These are phyloP conservation scores for Cryptotis parvus DNA, from an alignment of 2,113 vertebrate species.

Conservation along the genomic window DNA sequence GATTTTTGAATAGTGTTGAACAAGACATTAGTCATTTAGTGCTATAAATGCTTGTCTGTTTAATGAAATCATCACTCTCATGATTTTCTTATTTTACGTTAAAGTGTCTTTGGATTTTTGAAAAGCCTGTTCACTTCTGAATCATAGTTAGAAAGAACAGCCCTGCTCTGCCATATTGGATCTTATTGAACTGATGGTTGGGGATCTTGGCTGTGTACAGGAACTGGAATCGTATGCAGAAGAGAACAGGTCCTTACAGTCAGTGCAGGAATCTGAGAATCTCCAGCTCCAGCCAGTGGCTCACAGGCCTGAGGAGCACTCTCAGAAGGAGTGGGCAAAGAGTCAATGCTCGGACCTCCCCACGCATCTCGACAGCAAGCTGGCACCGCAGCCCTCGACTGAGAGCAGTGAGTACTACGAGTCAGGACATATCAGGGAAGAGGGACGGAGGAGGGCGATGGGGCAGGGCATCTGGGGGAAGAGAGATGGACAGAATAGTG, in stretches of 20 bases:
- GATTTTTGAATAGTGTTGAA: background rate
- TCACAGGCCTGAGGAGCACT: slow-evolving; percentile 24
- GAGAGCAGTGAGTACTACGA: slow-evolving; percentile 72
- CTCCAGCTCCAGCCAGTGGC: background rate
- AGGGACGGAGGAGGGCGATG: background rate
- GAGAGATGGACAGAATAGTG: background rate
- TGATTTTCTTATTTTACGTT: background rate
- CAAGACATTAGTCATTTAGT: background rate
- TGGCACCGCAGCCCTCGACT: slow-evolving; percentile 32
- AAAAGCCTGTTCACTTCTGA: background rate
- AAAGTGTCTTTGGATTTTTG: slow-evolving; percentile 5
- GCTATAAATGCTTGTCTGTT: background rate
- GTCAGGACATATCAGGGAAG: background rate
- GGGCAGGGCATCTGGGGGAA: background rate
- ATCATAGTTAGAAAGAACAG: background rate
- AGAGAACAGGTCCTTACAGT: slow-evolving; percentile 33
- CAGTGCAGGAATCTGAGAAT: background rate
- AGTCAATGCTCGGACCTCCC: background rate
- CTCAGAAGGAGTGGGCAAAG: slow-evolving; percentile 44
- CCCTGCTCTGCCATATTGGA: background rate
- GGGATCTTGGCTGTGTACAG: slow-evolving; percentile 61
- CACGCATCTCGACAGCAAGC: slow-evolving; percentile 24
- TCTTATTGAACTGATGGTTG: background rate
- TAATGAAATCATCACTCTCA: background rate
- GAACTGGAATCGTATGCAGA: slow-evolving; percentile 51